Evolutionary conservation across 2,113 vertebrate species (phyloP), one percentile per base, ranked within the genome.

Genomic region (Hippocampus abdominalis): DNA sequence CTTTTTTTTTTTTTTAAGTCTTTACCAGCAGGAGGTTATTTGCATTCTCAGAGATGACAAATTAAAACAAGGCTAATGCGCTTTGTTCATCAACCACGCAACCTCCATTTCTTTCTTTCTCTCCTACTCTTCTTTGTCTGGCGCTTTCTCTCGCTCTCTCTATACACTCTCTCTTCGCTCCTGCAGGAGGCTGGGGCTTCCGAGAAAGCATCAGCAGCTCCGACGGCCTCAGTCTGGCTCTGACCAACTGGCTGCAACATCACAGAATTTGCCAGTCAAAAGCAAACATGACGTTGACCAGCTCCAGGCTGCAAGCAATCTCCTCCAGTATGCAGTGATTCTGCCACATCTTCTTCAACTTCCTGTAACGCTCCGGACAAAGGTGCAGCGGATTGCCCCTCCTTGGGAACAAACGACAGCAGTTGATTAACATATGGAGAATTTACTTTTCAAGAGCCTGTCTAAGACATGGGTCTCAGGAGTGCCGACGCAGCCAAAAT

Each of bases 281-380:
- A 88, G 94, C 94, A 72, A 96, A 96, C 91, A 97, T 84, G 78
- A 96, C 91, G 66, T 94, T 97, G 88, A 94, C 95, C 0, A 94
- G 94, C 90, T 99, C 97, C 73, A 96, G 94, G 86, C 93, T 96
- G 64, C 96, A 95, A 67, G 95, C 95, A 32, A 99, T 99, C 87
- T 98, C 95, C 81, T 98, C 96, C 88, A 98, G 91, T 83, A 98
- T 95, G 88, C 97, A 97, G 84, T 99, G 97, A 32, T 98, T 96
- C 80, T 95, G 95, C 97, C 96, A 98, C 15, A 98, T 89, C 81
- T 95, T 92, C 87, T 97, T 93, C 65, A 99, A 93, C 83, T 98
- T 98, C 86, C 89, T 93, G 90, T 98, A 98, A 48, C 96, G 93
- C 75, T 98, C 96, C 1, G 80, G 92, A 83, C 94, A 96, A 27